Base-by-base conservation (phyloP, 1,140 invertebrate genomes). In the Zaprionus inermis region DNA sequence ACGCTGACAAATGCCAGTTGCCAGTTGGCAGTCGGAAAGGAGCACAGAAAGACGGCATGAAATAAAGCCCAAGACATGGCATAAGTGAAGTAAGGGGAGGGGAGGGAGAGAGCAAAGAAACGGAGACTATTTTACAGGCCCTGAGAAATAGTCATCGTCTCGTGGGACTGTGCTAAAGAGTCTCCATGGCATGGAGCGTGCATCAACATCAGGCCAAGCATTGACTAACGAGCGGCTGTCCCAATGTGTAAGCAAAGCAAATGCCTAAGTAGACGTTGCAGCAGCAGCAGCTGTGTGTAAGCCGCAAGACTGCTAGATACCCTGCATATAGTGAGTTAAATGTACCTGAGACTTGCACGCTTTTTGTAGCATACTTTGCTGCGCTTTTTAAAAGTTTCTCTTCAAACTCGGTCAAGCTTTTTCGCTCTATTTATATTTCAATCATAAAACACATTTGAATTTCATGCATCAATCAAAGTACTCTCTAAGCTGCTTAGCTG, bases 1-100 rank as follows among this genome's bases (percentile, higher is more conserved):
- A 44, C 22, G 36, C 58, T 76, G 70, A 80, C 84, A 89, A 83
- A 88, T 88, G 83, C 59, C 84, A 72, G 30, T 32, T 38, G 36
- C 36, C 36, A 49, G 44, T 49, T 49, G 44, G 18, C 44, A 49
- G 44, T 49, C 2, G 38, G n/a, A 44, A 44, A 44, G 38, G 5
- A 49, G 44, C 44, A 44, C 5, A 49, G 44, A 49, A 76, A 80
- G 72, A 59, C 59, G 24, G 54, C 24, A 36, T 44, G 14, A 56
- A 49, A 49, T 57, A 67, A 57, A 28, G 46, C 12, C 34, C 56
- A 24, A 55, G 52, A 16, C 28, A 32, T 24, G 52, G 18, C 9
- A 18, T 36, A 6, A 5, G 14, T 1, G 34, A 38, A 41, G 32
- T 22, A 59, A 32, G 56, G 16, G 16, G 14, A 36, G 32, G 12